Evolutionary conservation across 2,888 invertebrate species (phyloP).

Genomic region (Mimas tiliae): DNA sequence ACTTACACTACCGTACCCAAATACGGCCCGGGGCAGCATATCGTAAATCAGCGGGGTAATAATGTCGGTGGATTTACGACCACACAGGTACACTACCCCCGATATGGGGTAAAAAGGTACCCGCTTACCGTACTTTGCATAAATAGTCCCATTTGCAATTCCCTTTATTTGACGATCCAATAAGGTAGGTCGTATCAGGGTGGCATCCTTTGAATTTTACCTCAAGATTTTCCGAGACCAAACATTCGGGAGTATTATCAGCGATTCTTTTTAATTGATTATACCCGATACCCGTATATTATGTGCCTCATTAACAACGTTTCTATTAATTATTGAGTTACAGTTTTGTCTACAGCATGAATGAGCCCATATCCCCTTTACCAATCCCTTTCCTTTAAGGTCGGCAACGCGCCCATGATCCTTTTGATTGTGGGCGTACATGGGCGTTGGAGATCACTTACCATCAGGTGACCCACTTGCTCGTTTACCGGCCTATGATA

Average conservation of each 20-base stretch:
- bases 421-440: too few species aligned
- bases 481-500: too few species aligned
- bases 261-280: neutral
- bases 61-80: constrained; percentile 45
- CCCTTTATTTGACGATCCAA: constrained; percentile 47
- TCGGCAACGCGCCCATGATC: too few species aligned
- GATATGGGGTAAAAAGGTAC: constrained; percentile 42
- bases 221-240: neutral
- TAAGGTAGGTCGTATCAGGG: constrained; percentile 33
- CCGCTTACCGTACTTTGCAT: constrained; percentile 50
- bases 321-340: too few species aligned
- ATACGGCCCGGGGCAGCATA: constrained; percentile 9
- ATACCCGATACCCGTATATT: neutral
- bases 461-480: too few species aligned
- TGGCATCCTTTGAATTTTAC: constrained; percentile 3
- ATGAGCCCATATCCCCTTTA: too few species aligned
- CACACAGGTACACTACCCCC: constrained; percentile 36
- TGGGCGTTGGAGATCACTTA: too few species aligned
- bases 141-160: constrained; percentile 45
- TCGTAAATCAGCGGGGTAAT: constrained; percentile 41
- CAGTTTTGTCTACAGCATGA: too few species aligned
- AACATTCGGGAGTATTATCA: neutral
- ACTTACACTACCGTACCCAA: neutral
- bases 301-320: too few species aligned
- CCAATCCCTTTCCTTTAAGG: too few species aligned